A percentile compares a stretch with the other conserved stretches of the same genome.
Evolutionary conservation across 35 echinoderm and acorn worm species (phyloP).

Genomic region (Apostichopus parvimensis): DNA sequence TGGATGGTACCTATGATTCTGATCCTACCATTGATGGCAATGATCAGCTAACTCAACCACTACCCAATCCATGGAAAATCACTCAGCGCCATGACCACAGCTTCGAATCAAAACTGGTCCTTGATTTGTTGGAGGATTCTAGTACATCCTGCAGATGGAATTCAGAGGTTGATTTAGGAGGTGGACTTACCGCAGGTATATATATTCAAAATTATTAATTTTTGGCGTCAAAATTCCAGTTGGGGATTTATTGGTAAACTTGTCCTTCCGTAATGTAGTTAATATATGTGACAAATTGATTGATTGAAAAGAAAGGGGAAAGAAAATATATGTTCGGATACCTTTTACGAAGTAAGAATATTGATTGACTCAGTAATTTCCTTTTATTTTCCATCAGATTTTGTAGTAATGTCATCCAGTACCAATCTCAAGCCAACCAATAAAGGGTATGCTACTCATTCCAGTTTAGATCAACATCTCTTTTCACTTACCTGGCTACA

Average conservation of each 20-base stretch:
- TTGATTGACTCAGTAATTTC: background rate
- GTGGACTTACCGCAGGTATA: conserved; percentile 2
- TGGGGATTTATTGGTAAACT: background rate
- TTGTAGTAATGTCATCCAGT: background rate
- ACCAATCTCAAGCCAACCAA: background rate
- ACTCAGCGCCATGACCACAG: background rate
- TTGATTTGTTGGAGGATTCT: background rate
- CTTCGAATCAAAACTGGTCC: background rate
- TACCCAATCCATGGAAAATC: conserved; percentile 21
- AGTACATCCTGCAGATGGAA: background rate
- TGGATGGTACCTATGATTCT: background rate
- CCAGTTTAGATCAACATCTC: too few species aligned
- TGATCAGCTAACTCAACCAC: background rate
- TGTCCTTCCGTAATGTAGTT: background rate
- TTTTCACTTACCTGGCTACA: too few species aligned
- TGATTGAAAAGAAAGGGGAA: background rate
- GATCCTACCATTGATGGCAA: background rate
- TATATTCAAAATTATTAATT: background rate
- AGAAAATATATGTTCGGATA: too few species aligned
- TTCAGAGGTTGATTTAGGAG: background rate
- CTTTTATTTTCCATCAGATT: background rate
- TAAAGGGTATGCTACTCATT: background rate
- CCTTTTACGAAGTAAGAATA: background rate
- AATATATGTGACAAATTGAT: background rate
- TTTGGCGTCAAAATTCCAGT: background rate